Evolutionary conservation across 2,888 invertebrate genomes (phyloP).

Genomic region (Callinectes sapidus): DNA sequence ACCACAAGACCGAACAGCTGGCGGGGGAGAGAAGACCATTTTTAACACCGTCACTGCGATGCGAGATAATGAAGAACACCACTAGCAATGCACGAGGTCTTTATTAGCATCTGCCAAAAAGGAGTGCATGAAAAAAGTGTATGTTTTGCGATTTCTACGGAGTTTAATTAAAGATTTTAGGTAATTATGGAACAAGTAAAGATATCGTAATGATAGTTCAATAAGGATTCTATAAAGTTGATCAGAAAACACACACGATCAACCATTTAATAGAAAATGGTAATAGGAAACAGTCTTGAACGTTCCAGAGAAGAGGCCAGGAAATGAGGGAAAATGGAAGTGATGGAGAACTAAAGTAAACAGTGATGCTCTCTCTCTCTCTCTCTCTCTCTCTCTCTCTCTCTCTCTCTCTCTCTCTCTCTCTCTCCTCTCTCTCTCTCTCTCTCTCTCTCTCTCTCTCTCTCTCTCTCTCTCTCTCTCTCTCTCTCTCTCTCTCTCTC

Average conservation of each 20-base stretch:
- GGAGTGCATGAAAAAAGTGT: too few species aligned
- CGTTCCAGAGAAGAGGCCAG: neutral
- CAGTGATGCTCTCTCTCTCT: neutral
- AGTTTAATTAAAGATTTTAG: too few species aligned
- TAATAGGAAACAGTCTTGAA: too few species aligned
- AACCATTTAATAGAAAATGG: neutral
- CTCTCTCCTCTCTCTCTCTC: constrained; percentile 33
- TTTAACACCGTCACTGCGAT: too few species aligned
- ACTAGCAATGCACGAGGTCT: too few species aligned
- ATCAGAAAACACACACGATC: neutral
- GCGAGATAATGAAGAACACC: too few species aligned
- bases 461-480: neutral
- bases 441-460: too few species aligned
- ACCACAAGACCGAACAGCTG: constrained; percentile 95
- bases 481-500: neutral
- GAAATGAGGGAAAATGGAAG: neutral
- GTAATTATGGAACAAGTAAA: too few species aligned
- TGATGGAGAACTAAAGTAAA: neutral
- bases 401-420: constrained; percentile 38
- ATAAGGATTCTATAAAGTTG: too few species aligned
- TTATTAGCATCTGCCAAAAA: too few species aligned
- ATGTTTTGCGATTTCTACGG: too few species aligned
- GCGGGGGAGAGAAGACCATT: neutral
- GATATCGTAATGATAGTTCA: too few species aligned
- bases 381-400: neutral